These are phyloP conservation scores for Aphelocoma coerulescens DNA, from an alignment of 2,113 vertebrate genomes.

Conservation along the genomic window DNA sequence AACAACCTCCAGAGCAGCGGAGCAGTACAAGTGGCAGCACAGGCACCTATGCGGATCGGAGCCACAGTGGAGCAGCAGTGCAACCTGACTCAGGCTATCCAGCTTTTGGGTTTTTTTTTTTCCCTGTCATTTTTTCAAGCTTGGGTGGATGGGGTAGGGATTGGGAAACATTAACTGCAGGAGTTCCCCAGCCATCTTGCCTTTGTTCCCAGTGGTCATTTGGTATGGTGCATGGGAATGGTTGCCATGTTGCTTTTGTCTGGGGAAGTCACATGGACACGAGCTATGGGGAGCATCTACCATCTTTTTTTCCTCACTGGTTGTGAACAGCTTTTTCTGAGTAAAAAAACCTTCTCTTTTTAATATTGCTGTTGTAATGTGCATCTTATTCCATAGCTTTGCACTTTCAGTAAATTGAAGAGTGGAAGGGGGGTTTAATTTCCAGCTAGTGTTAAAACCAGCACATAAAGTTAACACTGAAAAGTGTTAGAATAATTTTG, in stretches of 20 bases:
- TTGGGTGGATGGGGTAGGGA: fast-evolving
- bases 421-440: background rate
- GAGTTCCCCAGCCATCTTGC: background rate
- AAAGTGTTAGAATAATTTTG: background rate
- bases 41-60: fast-evolving
- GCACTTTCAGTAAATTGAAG: background rate
- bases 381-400: background rate
- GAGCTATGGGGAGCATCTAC: fast-evolving
- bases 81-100: background rate
- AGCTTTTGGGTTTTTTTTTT: background rate
- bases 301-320: background rate
- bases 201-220: background rate
- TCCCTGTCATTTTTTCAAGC: fast-evolving
- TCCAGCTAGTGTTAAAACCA: background rate
- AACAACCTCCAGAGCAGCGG: background rate
- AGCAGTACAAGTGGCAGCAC: background rate
- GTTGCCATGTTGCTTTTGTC: background rate
- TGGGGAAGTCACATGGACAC: background rate
- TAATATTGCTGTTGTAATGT: background rate
- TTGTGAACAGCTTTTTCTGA: background rate
- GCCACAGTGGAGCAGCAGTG: background rate
- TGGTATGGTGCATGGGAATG: fast-evolving
- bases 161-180: too few species aligned
- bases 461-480: background rate
- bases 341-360: background rate